Evolutionary conservation across 2,797 vertebrate genomes (phyloP).

Genomic region (Epinephelus awoara): DNA sequence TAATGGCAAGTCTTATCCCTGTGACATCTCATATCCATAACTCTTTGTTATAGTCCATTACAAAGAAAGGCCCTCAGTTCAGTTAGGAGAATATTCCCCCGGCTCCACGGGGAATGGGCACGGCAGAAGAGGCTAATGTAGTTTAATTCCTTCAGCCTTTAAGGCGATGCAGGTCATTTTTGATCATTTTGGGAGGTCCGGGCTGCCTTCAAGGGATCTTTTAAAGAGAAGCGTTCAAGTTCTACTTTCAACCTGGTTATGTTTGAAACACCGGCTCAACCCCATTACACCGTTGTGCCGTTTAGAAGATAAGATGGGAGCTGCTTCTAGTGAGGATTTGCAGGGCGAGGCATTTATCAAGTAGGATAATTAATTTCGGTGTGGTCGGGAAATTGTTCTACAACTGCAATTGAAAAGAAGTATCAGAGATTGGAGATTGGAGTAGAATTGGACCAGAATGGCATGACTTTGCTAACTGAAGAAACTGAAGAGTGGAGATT

Average conservation of each 20-base stretch:
- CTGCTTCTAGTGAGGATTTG: conserved; percentile 52
- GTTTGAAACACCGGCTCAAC: conserved; percentile 39
- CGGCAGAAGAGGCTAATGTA: conserved; percentile 65
- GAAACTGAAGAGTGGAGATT: conserved; percentile 15
- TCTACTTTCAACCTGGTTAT: conserved; percentile 42
- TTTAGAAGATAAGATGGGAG: conserved; percentile 54
- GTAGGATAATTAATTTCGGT: conserved; percentile 59
- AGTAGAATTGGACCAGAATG: conserved; percentile 48
- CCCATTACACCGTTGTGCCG: conserved; percentile 44
- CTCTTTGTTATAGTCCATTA: conserved; percentile 82
- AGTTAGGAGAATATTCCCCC: conserved; percentile 61
- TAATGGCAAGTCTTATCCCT: conserved; percentile 74
- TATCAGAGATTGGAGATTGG: conserved; percentile 33
- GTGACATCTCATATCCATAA: conserved; percentile 82
- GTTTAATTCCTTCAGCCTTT: conserved; percentile 72
- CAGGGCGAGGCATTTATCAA: conserved; percentile 50
- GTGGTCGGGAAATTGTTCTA: conserved; percentile 47
- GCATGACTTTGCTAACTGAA: conserved; percentile 40
- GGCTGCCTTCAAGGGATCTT: conserved; percentile 51
- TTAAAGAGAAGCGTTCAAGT: conserved; percentile 42
- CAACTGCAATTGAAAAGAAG: conserved; percentile 26
- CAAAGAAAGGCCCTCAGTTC: conserved; percentile 71
- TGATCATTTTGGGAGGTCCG: conserved; percentile 59
- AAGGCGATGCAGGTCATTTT: conserved; percentile 62
- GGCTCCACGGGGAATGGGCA: conserved; percentile 50